Percentiles rank a stretch among this genome's conserved stretches.
Evolutionary conservation across 1,140 invertebrate genomes (phyloP).

Genomic region (Macrocentrus cingulum): DNA sequence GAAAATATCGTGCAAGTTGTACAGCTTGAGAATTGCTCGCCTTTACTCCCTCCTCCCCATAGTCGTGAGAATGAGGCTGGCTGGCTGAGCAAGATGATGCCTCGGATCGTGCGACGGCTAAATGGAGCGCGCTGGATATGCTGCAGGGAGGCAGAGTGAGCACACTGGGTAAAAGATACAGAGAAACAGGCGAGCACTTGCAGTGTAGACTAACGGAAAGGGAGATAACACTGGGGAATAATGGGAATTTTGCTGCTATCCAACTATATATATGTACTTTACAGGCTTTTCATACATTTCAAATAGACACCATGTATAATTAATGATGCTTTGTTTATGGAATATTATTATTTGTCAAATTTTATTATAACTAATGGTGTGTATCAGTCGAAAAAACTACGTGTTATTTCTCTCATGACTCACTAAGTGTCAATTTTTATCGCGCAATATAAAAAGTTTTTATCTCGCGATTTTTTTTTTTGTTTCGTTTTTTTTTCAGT

Average conservation of each 20-base stretch:
- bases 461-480: too few species aligned
- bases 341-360: too few species aligned
- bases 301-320: conserved; percentile 7
- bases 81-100: neutral
- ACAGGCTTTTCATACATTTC: conserved; percentile 20
- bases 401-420: too few species aligned
- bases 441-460: too few species aligned
- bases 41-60: neutral
- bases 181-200: conserved; percentile 4
- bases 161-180: conserved; percentile 17
- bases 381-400: too few species aligned
- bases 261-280: neutral
- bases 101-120: neutral
- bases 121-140: conserved; percentile 4
- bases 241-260: conserved; percentile 20
- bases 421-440: too few species aligned
- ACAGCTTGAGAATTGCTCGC: neutral
- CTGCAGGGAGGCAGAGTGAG: neutral
- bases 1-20: conserved; percentile 7
- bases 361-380: too few species aligned
- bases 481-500: too few species aligned
- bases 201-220: neutral
- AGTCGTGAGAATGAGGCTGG: neutral
- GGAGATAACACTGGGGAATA: neutral
- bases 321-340: too few species aligned